Evolutionary conservation across 2,888 invertebrate species (phyloP).

Genomic region (Cabera pusaria): DNA sequence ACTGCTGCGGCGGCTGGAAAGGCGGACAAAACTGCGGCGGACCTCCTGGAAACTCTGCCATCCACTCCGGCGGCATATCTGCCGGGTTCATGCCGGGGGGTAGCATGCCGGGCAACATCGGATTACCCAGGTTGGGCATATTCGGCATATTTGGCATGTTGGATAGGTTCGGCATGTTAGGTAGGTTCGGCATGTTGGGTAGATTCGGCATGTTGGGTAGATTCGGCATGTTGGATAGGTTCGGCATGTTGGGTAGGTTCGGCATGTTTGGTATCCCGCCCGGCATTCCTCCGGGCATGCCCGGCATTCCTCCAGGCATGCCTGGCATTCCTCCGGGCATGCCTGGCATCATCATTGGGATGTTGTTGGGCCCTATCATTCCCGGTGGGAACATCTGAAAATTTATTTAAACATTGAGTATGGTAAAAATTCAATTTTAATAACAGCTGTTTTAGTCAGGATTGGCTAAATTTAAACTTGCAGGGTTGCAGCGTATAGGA

Average conservation of each 20-base stretch:
- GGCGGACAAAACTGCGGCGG: slow-evolving; percentile 58
- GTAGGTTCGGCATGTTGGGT: slow-evolving; percentile 4
- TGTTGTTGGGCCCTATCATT: slow-evolving; percentile 44
- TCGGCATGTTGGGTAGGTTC: slow-evolving; percentile 25
- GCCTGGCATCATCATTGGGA: slow-evolving; percentile 37
- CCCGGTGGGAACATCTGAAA: slow-evolving; percentile 66
- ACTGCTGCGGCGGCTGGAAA: slow-evolving; percentile 56
- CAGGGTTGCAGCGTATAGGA: too few species aligned
- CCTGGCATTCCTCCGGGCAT: slow-evolving; percentile 22
- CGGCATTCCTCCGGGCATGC: slow-evolving; percentile 7
- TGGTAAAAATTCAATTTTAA: too few species aligned
- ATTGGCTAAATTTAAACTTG: too few species aligned
- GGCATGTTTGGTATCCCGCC: slow-evolving; percentile 26
- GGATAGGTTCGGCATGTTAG: slow-evolving; percentile 10
- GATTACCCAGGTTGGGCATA: slow-evolving; percentile 27
- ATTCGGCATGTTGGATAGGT: slow-evolving; percentile 1
- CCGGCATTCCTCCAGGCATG: slow-evolving; percentile 22
- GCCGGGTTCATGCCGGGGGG: slow-evolving; percentile 34
- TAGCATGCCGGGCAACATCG: slow-evolving; percentile 38
- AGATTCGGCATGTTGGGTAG: slow-evolving; percentile 5
- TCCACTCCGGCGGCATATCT: slow-evolving; percentile 52
- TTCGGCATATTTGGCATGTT: slow-evolving; percentile 11
- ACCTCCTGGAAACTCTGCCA: slow-evolving; percentile 48
- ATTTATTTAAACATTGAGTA: background rate
- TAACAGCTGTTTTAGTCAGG: too few species aligned